Percentiles rank a stretch among this genome's conserved stretches.
phyloP scores from a whole-genome alignment of 2,888 invertebrate genomes.

The Ichneumoninae sp. region DNA sequence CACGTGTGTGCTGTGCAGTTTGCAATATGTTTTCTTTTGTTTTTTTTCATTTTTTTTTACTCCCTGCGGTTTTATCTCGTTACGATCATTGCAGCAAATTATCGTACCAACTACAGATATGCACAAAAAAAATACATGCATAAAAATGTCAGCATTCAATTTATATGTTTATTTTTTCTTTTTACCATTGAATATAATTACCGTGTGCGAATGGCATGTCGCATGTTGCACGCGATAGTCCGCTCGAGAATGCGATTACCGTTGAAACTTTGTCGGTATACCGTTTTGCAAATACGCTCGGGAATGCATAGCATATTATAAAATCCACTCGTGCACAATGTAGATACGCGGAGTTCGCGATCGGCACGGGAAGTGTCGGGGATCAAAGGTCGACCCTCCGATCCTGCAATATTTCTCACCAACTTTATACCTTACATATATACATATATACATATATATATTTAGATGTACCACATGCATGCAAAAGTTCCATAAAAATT shows the following conservation, averaged over 20 bases:
- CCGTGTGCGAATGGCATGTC: slow-evolving; percentile 65
- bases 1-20: slow-evolving; percentile 15
- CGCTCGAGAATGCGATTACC: slow-evolving; percentile 54
- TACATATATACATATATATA: not conserved
- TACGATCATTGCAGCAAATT: slow-evolving; percentile 18
- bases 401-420: slow-evolving; percentile 43
- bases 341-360: slow-evolving; percentile 9
- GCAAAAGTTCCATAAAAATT: slow-evolving; percentile 16
- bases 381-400: slow-evolving; percentile 57
- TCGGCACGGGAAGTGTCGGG: slow-evolving; percentile 45
- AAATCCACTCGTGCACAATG: slow-evolving; percentile 19
- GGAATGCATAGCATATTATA: slow-evolving; percentile 38
- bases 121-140: slow-evolving; percentile 11
- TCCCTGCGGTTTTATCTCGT: slow-evolving; percentile 9
- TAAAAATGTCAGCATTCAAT: slow-evolving; percentile 14
- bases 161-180: slow-evolving; percentile 8
- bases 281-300: slow-evolving; percentile 40
- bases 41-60: not conserved
- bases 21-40: not conserved
- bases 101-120: slow-evolving; percentile 1
- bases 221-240: slow-evolving; percentile 69
- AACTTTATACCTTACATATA: slow-evolving; percentile 32
- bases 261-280: slow-evolving; percentile 60
- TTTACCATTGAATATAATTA: slow-evolving; percentile 57
- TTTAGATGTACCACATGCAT: slow-evolving; percentile 6